Base-by-base conservation (phyloP, 2,113 vertebrate genomes). In the Indicator indicator region DNA sequence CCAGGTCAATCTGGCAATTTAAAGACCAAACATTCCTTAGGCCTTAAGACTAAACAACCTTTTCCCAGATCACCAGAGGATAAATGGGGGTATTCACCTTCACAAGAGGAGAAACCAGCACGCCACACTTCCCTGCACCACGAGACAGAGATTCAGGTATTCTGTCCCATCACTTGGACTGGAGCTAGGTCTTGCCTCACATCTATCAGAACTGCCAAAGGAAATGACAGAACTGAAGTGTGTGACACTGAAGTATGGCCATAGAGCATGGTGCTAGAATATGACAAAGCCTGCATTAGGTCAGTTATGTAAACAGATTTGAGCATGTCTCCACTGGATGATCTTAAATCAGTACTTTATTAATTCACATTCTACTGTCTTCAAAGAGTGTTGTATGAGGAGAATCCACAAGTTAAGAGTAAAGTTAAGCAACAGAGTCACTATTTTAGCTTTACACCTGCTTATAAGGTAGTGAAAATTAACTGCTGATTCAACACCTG, bases 121-220 rank as follows among this genome's bases (percentile, higher is more conserved):
- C 2, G n/a, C 30, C 42, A n/a, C 24, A 12, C 14, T 50, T 81
- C 8, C 16, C 36, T 0, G 1, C 5, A 38, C 23, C 32, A 84
- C 23, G 28, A 6, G 33, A 64, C 50, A 7, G 32, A 71, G 46
- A 3, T 67, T 27, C 24, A 70, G 28, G 11, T 74, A 59, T 67
- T 74, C 50, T 80, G 50, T 18, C 15, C 27, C 8, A 2, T 38
- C 33, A 42, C 44, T 69, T 16, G 70, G 46, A 44, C 2, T 16
- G 12, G 30, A 79, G 9, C 21, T 56, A 40, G 11, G 20, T 68
- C 46, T 60, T 64, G 38, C 36, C 50, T 82, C n/a, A 64, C 60
- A 26, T 12, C 58, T 54, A 62, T 16, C 33, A 81, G 70, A 72
- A 38, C 12, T 38, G 26, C 30, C 48, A 71, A 38, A 58, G 56